Conservation (phyloP, 2,888 invertebrate species). For the Erebia ligea region DNA sequence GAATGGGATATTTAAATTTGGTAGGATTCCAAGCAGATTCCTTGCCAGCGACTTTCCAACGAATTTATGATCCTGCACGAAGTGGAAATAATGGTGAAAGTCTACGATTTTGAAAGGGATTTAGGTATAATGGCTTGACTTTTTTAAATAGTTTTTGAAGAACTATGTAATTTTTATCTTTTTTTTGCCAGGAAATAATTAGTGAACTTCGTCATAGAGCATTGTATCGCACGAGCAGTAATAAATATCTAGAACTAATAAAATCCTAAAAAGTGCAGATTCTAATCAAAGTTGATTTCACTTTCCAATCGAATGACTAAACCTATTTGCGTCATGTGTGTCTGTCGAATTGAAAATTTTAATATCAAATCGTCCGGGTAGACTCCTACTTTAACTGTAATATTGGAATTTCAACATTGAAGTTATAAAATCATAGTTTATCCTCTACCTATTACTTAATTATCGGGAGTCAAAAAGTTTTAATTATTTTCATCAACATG, state of each 20-base stretch:
- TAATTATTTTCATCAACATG: no score
- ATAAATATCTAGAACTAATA: background rate
- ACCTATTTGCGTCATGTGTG: background rate
- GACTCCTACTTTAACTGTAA: background rate
- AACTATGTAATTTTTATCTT: no score
- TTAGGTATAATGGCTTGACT: background rate
- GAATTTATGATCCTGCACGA: conserved; percentile 58
- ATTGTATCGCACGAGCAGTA: background rate
- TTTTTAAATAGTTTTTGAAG: background rate
- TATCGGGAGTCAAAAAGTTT: no score
- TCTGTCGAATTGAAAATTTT: background rate
- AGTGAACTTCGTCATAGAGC: background rate
- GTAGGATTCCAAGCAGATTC: conserved; percentile 68
- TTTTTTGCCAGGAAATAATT: no score
- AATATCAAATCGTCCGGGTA: background rate
- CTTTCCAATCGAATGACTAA: background rate
- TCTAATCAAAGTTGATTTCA: background rate
- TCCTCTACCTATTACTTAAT: no score
- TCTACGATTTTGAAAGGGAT: conserved; percentile 13
- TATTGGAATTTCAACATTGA: background rate
- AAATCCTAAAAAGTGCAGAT: background rate
- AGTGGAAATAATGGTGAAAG: conserved; percentile 24
- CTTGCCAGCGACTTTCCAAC: conserved; percentile 66
- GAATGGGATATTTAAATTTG: conserved; percentile 73
- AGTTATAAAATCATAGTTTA: background rate